phyloP scores from a whole-genome alignment of 2,113 vertebrate genomes.

The Grammomys surdaster region DNA sequence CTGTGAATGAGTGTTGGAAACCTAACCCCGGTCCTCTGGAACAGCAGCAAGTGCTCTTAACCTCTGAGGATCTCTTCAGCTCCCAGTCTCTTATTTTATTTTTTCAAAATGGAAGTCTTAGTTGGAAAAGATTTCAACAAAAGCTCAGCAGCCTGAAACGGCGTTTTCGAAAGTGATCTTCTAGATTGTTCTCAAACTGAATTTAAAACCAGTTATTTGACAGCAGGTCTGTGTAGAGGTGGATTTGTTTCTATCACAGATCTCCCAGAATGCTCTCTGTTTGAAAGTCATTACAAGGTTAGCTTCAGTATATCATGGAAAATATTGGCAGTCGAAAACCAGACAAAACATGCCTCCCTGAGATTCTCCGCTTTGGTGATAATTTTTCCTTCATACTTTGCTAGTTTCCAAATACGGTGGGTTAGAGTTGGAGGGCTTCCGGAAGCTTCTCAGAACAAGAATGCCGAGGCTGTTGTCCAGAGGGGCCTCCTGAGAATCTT shows the following conservation, averaged over 20 bases:
- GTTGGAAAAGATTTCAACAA: slow-evolving; percentile 14
- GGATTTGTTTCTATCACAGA: neutral
- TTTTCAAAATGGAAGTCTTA: slow-evolving; percentile 15
- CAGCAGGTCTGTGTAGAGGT: neutral
- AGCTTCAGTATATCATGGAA: neutral
- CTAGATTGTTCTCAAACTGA: neutral
- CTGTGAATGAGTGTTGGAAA: neutral
- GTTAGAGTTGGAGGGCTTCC: slow-evolving; percentile 90
- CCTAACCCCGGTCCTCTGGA: neutral
- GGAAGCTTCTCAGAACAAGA: slow-evolving; percentile 87
- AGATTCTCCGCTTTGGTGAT: slow-evolving; percentile 67
- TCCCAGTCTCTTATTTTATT: neutral
- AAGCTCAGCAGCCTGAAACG: neutral
- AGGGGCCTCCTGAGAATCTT: slow-evolving; percentile 88
- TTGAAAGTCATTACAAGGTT: slow-evolving; percentile 44
- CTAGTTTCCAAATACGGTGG: slow-evolving; percentile 91
- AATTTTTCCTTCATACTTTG: slow-evolving; percentile 84
- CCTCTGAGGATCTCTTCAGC: too few relatives aligned
- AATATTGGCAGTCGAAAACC: neutral
- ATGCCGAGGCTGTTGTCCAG: slow-evolving; percentile 84
- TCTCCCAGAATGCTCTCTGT: neutral
- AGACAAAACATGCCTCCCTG: slow-evolving; percentile 21
- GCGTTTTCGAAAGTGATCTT: slow-evolving; percentile 8
- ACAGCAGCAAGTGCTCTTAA: neutral
- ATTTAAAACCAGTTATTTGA: neutral